phyloP scores from a whole-genome alignment of 2,888 invertebrate species.

The Erebia palarica region DNA sequence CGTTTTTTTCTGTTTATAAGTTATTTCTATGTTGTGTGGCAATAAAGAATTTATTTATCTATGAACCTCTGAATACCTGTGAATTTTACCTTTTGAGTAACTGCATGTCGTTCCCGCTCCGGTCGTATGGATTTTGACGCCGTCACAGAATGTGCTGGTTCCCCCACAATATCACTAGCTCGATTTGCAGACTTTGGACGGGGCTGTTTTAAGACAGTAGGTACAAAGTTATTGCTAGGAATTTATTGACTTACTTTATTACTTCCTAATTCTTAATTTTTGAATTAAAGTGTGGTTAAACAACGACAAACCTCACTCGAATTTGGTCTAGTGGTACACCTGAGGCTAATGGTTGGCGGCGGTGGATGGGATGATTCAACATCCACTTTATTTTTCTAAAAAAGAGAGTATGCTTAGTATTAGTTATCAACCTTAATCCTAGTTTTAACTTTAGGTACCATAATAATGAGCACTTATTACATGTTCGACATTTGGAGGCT shows the following conservation, averaged over 20 bases:
- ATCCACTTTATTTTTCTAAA: slow-evolving; percentile 8
- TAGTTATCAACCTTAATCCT: neutral
- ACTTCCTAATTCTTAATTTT: neutral
- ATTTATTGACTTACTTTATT: neutral
- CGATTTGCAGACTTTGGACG: slow-evolving; percentile 59
- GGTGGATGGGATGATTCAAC: neutral
- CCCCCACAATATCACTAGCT: slow-evolving; percentile 48
- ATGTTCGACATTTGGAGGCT: slow-evolving; percentile 1
- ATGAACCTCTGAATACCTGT: neutral
- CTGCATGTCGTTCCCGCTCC: slow-evolving; percentile 46
- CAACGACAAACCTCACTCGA: slow-evolving; percentile 3
- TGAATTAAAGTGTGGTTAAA: neutral
- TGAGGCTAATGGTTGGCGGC: neutral
- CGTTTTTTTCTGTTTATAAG: no score
- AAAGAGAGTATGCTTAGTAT: neutral
- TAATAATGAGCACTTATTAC: slow-evolving; percentile 1
- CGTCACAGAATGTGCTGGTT: slow-evolving; percentile 28
- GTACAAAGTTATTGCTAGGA: neutral
- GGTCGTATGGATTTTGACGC: slow-evolving; percentile 41
- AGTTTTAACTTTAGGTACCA: neutral
- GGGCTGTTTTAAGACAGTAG: slow-evolving; percentile 33
- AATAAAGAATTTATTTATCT: no score
- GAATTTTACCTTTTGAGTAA: slow-evolving; percentile 24
- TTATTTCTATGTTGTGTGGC: no score
- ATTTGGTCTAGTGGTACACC: slow-evolving; percentile 5